Percentiles rank a stretch among this genome's conserved stretches.
Conservation (phyloP, 2,797 vertebrate genomes). For the Diglossa cyanea region DNA sequence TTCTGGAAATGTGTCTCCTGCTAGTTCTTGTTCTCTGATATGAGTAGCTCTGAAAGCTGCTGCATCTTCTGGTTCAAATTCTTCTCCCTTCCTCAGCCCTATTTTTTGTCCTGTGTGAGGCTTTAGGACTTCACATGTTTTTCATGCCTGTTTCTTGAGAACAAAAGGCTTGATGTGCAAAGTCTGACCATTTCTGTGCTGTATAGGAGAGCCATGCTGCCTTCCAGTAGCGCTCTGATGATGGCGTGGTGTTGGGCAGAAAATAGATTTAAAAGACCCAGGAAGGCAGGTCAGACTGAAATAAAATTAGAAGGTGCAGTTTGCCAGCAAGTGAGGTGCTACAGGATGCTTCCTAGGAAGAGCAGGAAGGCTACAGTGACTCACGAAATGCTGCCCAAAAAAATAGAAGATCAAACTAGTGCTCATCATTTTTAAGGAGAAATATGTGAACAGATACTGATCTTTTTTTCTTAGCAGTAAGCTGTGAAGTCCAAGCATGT, state of each 20-base stretch:
- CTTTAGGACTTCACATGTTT: neutral
- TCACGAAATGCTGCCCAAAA: neutral
- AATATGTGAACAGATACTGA: neutral
- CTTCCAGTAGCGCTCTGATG: neutral
- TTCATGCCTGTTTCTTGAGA: neutral
- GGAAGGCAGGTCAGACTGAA: neutral
- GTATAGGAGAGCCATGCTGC: neutral
- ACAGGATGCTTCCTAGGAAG: neutral
- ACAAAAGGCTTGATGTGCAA: neutral
- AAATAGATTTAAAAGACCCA: neutral
- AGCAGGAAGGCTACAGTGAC: neutral
- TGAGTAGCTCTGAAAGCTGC: neutral
- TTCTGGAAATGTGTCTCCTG: neutral
- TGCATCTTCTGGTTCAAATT: neutral
- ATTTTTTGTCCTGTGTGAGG: neutral
- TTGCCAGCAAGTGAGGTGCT: neutral
- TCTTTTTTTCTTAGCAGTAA: neutral
- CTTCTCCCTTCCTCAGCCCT: neutral
- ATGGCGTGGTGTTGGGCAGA: neutral
- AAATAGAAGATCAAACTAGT: neutral
- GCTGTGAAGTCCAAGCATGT: neutral
- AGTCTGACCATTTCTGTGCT: neutral
- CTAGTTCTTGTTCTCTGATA: neutral
- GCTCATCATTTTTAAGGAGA: neutral
- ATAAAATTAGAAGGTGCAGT: neutral